phyloP scores from a whole-genome alignment of 1,140 invertebrate genomes.

The Meloidogyne floridensis region DNA sequence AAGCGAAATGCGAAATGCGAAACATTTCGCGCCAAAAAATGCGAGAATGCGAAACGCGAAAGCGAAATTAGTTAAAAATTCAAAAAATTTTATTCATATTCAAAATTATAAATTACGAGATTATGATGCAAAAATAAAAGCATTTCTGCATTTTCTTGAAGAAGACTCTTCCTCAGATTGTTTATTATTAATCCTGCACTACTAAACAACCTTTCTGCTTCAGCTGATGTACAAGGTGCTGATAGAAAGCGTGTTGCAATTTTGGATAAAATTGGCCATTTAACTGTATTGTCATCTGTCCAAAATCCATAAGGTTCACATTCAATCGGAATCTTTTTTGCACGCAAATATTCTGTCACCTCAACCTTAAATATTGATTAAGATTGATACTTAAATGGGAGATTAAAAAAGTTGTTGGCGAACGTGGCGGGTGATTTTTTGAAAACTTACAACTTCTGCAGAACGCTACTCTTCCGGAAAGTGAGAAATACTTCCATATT shows the following conservation, averaged over 20 bases:
- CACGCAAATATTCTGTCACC: slow-evolving; percentile 7
- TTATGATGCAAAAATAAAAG: slow-evolving; percentile 24
- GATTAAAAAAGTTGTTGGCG: too few relatives aligned
- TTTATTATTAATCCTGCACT: slow-evolving; percentile 15
- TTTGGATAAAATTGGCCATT: slow-evolving; percentile 14
- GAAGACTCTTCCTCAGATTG: slow-evolving; percentile 11
- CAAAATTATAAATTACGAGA: slow-evolving; percentile 15
- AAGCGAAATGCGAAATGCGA: too few relatives aligned
- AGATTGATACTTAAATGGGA: too few relatives aligned
- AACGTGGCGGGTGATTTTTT: too few relatives aligned
- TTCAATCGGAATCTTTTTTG: neutral
- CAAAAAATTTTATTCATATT: slow-evolving; percentile 10
- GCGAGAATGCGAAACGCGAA: too few relatives aligned
- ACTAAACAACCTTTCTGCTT: slow-evolving; percentile 1
- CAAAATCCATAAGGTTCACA: slow-evolving; percentile 4
- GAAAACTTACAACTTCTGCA: too few relatives aligned
- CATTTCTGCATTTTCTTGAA: slow-evolving; percentile 11
- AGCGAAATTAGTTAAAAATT: too few relatives aligned
- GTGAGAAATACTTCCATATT: too few relatives aligned
- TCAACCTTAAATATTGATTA: neutral
- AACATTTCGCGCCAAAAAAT: too few relatives aligned
- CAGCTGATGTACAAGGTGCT: neutral
- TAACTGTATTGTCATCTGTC: neutral
- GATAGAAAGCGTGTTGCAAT: neutral
- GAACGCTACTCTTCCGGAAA: too few relatives aligned